Percentiles rank a stretch among this genome's conserved stretches.
Conservation (phyloP, 2,113 vertebrate genomes). For the Phalacrocorax pelagicus region DNA sequence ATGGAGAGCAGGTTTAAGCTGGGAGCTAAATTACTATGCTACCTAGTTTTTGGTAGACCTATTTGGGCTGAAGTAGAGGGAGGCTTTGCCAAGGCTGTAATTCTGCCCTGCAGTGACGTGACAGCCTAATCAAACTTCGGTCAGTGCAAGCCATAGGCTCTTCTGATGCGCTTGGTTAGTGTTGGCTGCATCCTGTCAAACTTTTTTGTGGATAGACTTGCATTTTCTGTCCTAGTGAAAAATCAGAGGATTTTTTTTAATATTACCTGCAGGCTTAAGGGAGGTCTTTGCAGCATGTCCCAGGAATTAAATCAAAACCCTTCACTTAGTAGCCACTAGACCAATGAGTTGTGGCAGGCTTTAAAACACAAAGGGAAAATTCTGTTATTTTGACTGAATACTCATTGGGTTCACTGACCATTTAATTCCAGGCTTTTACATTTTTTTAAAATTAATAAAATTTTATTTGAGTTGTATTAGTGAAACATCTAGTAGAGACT, state of each 20-base stretch:
- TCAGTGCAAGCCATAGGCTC: neutral
- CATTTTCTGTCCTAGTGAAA: neutral
- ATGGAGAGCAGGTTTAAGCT: neutral
- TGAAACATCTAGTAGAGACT: neutral
- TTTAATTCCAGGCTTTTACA: neutral
- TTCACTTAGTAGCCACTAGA: neutral
- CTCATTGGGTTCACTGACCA: neutral
- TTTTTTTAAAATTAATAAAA: neutral
- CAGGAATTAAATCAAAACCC: neutral
- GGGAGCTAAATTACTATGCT: neutral
- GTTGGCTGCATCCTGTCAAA: neutral
- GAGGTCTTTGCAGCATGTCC: neutral
- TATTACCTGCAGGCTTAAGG: neutral
- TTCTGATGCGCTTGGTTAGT: neutral
- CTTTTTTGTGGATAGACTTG: neutral
- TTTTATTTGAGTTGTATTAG: neutral
- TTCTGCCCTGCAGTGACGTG: neutral
- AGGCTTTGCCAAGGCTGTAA: neutral
- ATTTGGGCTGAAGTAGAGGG: neutral
- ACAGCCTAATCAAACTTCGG: neutral
- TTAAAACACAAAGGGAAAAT: neutral
- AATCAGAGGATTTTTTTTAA: neutral
- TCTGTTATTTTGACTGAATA: neutral
- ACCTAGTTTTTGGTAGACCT: neutral
- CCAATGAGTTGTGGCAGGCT: neutral